Conservation (phyloP, 2,888 invertebrate species). For the Isoperla grammatica region DNA sequence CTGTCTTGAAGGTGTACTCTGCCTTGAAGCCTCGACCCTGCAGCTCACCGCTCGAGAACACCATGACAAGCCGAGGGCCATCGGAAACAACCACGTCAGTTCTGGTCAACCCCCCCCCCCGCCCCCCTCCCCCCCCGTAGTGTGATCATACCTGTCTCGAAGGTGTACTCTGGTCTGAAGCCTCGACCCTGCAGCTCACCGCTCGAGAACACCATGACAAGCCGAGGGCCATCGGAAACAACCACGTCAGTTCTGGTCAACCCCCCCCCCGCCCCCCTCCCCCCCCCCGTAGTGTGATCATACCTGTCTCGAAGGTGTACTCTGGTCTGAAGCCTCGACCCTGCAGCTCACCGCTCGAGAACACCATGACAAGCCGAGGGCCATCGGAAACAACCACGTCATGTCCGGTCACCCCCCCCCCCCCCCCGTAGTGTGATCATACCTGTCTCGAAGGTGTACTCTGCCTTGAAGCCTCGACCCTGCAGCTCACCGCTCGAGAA, state of each 20-base stretch:
- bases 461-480: slow-evolving; percentile 87
- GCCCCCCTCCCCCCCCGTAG: no score
- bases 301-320: slow-evolving; percentile 79
- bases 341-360: slow-evolving; percentile 86
- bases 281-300: no score
- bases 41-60: slow-evolving; percentile 88
- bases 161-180: slow-evolving; percentile 82
- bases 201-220: slow-evolving; percentile 93
- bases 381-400: slow-evolving; percentile 81
- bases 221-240: slow-evolving; percentile 84
- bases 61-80: slow-evolving; percentile 89
- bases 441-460: slow-evolving; percentile 81
- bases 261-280: no score
- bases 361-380: slow-evolving; percentile 89
- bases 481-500: slow-evolving; percentile 90
- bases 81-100: slow-evolving; percentile 78
- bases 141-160: slow-evolving; percentile 78
- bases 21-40: slow-evolving; percentile 91
- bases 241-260: slow-evolving; percentile 69
- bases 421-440: slow-evolving; percentile 81
- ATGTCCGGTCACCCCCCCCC: slow-evolving; percentile 75
- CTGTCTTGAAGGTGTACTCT: slow-evolving; percentile 77
- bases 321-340: slow-evolving; percentile 88
- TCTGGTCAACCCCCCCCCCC: no score
- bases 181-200: slow-evolving; percentile 86